These are phyloP conservation scores for Spilarctia lutea DNA, from an alignment of 2,888 invertebrate genomes.

Conservation along the genomic window DNA sequence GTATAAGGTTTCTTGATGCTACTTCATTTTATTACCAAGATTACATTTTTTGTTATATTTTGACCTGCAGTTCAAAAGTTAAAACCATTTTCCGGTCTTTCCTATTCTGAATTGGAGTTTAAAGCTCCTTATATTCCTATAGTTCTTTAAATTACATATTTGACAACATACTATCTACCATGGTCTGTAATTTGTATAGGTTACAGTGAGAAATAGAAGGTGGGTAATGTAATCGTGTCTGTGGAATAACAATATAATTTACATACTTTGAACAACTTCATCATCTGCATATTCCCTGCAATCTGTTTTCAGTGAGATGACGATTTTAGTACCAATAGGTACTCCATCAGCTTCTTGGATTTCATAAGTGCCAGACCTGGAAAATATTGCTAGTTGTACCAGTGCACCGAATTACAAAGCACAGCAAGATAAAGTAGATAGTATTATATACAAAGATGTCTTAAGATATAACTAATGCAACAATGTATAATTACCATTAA, in stretches of 20 bases:
- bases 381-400: constrained; percentile 36
- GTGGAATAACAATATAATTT: neutral
- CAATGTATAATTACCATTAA: too few relatives aligned
- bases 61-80: neutral
- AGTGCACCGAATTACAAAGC: neutral
- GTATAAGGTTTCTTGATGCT: neutral
- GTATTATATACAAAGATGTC: neutral
- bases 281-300: constrained; percentile 96
- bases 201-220: neutral
- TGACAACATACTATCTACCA: neutral
- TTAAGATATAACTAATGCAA: neutral
- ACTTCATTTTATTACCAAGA: neutral
- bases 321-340: constrained; percentile 96
- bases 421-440: neutral
- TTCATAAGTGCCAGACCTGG: constrained; percentile 94
- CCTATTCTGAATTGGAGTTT: neutral
- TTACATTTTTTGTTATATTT: neutral
- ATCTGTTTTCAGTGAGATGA: constrained; percentile 95
- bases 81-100: neutral
- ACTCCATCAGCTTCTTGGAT: constrained; percentile 95
- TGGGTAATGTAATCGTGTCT: neutral
- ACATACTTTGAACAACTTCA: constrained; percentile 90
- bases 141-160: neutral
- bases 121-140: neutral
- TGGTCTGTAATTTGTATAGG: neutral